Evolutionary conservation across 2,113 vertebrate species (phyloP), one percentile per base, ranked within the genome.

Genomic region (Austrofundulus limnaeus): DNA sequence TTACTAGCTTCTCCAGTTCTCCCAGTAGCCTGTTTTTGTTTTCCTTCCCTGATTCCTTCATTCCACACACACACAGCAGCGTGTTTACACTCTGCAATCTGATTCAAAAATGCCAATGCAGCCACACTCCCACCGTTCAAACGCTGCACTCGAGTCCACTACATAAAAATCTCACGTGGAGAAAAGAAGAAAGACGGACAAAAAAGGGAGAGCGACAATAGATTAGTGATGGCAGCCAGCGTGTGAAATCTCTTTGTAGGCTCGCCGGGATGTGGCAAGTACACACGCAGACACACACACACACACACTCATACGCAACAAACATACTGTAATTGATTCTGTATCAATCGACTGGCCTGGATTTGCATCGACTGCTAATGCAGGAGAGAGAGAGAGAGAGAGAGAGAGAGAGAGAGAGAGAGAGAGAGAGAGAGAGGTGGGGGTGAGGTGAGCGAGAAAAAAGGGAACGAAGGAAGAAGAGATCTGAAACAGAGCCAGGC

Each of bases 341-440:
- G 69, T 90, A 90, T 88, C 85, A 83, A 84, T 84, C 83, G 84
- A 78, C 78, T 75, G 83, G 74, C 65, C 83, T 61, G 78, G 81
- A 87, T 91, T 88, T 86, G 83, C 86, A 90, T 82, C 62, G 78
- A 87, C 78, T 81, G 85, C 60, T 83, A 88, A 78, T 87, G 75
- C 74, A 69, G 66, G 64, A 75, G 51, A 61, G 61, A 61, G 15
- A 81, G 53, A 59, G n/a, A n/a, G n/a, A n/a, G n/a, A n/a, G n/a
- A n/a, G n/a, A n/a, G n/a, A n/a, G n/a, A n/a, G n/a, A n/a, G n/a
- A n/a, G n/a, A n/a, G n/a, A n/a, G n/a, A n/a, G n/a, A n/a, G n/a
- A n/a, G n/a, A n/a, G n/a, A n/a, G n/a, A n/a, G n/a, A n/a, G n/a
- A n/a, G n/a, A n/a, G n/a, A n/a, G n/a, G n/a, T n/a, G n/a, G n/a